These are phyloP conservation scores for Hedychridium roseum DNA, from an alignment of 2,888 invertebrate species.

Conservation along the genomic window DNA sequence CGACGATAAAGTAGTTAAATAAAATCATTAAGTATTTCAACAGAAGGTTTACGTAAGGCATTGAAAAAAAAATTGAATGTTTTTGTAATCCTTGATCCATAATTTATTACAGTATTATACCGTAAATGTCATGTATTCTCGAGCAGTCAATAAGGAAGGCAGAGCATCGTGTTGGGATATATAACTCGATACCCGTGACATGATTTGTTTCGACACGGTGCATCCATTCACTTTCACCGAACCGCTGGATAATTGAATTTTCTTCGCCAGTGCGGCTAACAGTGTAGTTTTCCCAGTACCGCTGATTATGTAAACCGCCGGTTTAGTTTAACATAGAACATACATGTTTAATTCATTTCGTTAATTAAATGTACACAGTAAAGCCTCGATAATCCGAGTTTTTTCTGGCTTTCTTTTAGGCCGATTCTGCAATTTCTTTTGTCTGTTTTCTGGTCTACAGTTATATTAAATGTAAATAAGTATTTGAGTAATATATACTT, in stretches of 20 bases:
- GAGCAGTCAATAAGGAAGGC: slow-evolving; percentile 70
- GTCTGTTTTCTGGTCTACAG: background rate
- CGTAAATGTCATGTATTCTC: slow-evolving; percentile 75
- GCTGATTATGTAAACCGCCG: slow-evolving; percentile 50
- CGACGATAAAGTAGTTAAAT: no score
- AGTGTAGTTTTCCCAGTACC: slow-evolving; percentile 71
- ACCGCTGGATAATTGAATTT: slow-evolving; percentile 64
- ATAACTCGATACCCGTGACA: slow-evolving; percentile 67
- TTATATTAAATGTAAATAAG: background rate
- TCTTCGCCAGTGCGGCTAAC: slow-evolving; percentile 67
- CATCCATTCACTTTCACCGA: slow-evolving; percentile 64
- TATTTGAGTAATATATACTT: no score
- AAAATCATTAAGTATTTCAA: no score
- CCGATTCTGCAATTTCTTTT: background rate
- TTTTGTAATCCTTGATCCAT: no score
- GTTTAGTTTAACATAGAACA: background rate
- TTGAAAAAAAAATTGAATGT: no score
- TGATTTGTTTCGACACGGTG: slow-evolving; percentile 62
- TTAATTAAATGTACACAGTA: background rate
- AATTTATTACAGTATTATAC: no score
- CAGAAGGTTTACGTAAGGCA: no score
- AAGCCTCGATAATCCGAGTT: no score
- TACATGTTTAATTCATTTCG: background rate
- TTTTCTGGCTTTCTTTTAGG: no score
- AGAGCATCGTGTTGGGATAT: slow-evolving; percentile 76